These are phyloP conservation scores for Archips xylosteana DNA, from an alignment of 2,888 invertebrate species.

Conservation along the genomic window DNA sequence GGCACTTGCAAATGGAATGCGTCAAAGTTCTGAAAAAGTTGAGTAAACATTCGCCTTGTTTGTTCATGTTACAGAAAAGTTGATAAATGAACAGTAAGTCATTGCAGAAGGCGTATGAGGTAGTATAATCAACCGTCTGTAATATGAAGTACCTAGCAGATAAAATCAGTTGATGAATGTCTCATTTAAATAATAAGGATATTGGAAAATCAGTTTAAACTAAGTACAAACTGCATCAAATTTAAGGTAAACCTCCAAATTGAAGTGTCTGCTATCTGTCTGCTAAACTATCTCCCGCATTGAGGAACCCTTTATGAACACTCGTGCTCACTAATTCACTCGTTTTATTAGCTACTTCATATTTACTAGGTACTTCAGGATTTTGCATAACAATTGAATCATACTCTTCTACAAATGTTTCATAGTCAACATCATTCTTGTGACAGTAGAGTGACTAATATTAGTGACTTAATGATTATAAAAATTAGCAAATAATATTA, in stretches of 20 bases:
- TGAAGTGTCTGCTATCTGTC: neutral
- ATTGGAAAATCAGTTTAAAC: neutral
- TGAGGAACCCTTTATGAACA: neutral
- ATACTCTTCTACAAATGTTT: slow-evolving; percentile 3
- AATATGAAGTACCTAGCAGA: neutral
- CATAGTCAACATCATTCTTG: slow-evolving; percentile 7
- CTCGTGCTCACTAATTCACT: neutral
- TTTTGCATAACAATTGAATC: neutral
- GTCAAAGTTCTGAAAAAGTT: slow-evolving; percentile 14
- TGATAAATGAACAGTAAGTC: slow-evolving; percentile 6
- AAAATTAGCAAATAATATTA: slow-evolving; percentile 5
- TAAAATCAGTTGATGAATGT: neutral
- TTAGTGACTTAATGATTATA: slow-evolving; percentile 6
- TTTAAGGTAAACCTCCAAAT: neutral
- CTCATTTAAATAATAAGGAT: neutral
- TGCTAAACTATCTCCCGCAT: neutral
- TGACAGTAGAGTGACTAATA: neutral
- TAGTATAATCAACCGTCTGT: neutral
- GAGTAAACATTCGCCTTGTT: neutral
- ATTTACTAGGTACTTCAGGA: neutral
- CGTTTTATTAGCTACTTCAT: neutral
- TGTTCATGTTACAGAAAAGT: neutral
- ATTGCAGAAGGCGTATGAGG: slow-evolving; percentile 5
- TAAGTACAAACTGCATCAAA: neutral
- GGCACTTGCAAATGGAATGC: slow-evolving; percentile 17